Conservation (phyloP, 2,888 invertebrate genomes). For the Branchellion lobata region DNA sequence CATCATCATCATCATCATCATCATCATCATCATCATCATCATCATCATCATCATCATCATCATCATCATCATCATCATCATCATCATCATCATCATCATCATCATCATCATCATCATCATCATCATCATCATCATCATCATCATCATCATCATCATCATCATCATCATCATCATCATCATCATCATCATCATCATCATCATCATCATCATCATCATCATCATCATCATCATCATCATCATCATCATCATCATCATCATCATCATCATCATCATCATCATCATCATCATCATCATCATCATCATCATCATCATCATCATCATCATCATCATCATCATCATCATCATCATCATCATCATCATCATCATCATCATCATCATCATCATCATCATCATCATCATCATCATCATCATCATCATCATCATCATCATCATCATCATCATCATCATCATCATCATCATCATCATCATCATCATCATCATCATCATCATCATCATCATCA, state of each 20-base stretch:
- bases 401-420: no score
- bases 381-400: no score
- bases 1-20: slow-evolving; percentile 48
- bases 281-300: not conserved
- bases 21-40: slow-evolving; percentile 47
- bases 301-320: not conserved
- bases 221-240: slow-evolving; percentile 18
- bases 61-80: slow-evolving; percentile 57
- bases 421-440: slow-evolving; percentile 37
- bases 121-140: slow-evolving; percentile 48
- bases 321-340: no score
- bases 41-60: slow-evolving; percentile 48
- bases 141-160: slow-evolving; percentile 46
- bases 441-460: slow-evolving; percentile 34
- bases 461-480: slow-evolving; percentile 35
- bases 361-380: no score
- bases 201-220: slow-evolving; percentile 46
- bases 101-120: slow-evolving; percentile 47
- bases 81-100: slow-evolving; percentile 25
- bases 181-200: slow-evolving; percentile 58
- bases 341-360: no score
- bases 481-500: slow-evolving; percentile 1
- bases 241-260: slow-evolving; percentile 21
- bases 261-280: not conserved
- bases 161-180: slow-evolving; percentile 48